Evolutionary conservation across 2,888 invertebrate species (phyloP).

Genomic region (Yponomeuta plumbellus): DNA sequence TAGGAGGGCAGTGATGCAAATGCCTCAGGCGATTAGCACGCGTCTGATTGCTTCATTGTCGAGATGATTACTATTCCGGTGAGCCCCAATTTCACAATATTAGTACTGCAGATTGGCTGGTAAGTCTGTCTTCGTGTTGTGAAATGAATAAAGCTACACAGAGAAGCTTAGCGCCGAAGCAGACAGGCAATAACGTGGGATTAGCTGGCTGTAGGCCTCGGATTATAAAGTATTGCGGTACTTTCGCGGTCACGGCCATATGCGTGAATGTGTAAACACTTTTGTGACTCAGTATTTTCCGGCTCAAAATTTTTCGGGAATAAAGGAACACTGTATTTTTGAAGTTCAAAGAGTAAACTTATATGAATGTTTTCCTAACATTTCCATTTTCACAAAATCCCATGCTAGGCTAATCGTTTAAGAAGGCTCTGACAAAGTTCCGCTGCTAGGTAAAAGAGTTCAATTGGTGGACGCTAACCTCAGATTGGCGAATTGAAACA

Average conservation of each 20-base stretch:
- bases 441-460: too few relatives aligned
- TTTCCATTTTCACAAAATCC: too few relatives aligned
- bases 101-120: background rate
- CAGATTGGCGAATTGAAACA: too few relatives aligned
- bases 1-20: background rate
- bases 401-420: too few relatives aligned
- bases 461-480: too few relatives aligned
- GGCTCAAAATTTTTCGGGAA: too few relatives aligned
- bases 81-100: background rate
- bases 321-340: too few relatives aligned
- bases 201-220: background rate
- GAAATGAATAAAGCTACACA: background rate
- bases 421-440: too few relatives aligned
- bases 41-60: conserved; percentile 16
- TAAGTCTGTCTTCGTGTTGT: background rate
- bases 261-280: background rate
- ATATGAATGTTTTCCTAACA: too few relatives aligned
- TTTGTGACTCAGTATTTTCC: too few relatives aligned
- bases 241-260: background rate
- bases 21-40: conserved; percentile 7
- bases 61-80: background rate
- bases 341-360: too few relatives aligned
- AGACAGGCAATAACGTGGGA: background rate
- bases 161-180: background rate
- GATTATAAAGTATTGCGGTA: background rate